Base-by-base conservation (phyloP, 2,113 vertebrate species). In the Apistogramma diplotaenia region DNA sequence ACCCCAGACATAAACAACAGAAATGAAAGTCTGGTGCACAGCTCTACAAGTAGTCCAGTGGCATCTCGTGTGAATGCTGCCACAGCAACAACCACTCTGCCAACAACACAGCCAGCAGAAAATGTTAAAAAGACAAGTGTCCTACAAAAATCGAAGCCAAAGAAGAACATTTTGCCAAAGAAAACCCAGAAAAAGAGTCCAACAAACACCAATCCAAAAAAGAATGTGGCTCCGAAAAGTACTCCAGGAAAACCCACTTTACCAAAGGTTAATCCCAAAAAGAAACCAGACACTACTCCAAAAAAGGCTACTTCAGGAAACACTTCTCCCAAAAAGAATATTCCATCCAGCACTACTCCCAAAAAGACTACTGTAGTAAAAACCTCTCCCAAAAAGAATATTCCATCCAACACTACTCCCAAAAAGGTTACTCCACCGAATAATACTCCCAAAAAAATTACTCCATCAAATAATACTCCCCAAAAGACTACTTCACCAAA, bases 191-290 rank as follows among this genome's bases (percentile, higher is more conserved):
- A 79, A 80, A 90, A 88, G 46, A 72, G 62, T 79, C 71, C 71
- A 58, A 55, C 78, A 61, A 85, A 86, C 56, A 51, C 13, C 8
- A 78, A 55, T 70, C 59, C 65, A 31, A 91, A 90, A 81, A 91
- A 81, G 62, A 85, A 78, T 51, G 78, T 12, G 1, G 4, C 49
- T 5, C 57, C 12, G 7, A 86, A 85, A 76, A 88, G 35, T 62
- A 78, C 43, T 6, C 71, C 78, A 57, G 81, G 43, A 84, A 89
- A 87, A 43, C 18, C 55, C 55, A 4, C 23, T 62, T 18, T 59
- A 58, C 21, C 74, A 54, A 92, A 92, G 46, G 15, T 43, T 2
- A 87, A 19, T 43, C 49, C 84, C 11, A 89, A 86, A 62, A 87
- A 86, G 57, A 82, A 86, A 71, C 72, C 46, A 73, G 84, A 55